phyloP scores from a whole-genome alignment of 2,113 vertebrate genomes.

The Apus apus region DNA sequence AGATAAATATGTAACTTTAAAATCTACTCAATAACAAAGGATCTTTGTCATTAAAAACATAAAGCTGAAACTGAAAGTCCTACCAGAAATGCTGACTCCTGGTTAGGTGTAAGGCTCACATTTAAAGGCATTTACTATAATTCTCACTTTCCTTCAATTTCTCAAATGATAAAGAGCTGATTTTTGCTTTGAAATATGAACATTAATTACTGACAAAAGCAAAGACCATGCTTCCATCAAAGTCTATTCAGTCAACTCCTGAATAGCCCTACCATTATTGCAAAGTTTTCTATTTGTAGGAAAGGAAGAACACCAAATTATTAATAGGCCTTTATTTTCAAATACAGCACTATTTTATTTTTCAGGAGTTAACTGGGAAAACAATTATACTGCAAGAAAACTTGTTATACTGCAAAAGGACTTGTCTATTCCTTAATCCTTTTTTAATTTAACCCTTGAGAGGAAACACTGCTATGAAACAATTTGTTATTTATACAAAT shows the following conservation, averaged over 20 bases:
- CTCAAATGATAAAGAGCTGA: not conserved
- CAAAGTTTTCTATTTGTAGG: not conserved
- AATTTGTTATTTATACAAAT: not conserved
- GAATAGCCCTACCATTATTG: not conserved
- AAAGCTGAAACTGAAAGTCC: not conserved
- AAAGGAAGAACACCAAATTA: not conserved
- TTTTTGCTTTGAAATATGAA: not conserved
- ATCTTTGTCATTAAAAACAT: not conserved
- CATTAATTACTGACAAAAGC: not conserved
- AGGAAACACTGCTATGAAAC: not conserved
- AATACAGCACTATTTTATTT: not conserved
- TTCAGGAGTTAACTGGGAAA: not conserved
- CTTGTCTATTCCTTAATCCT: fast-evolving
- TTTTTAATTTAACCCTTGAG: not conserved
- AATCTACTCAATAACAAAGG: not conserved
- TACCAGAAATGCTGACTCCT: not conserved
- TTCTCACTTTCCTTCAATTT: not conserved
- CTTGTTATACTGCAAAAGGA: too few species aligned
- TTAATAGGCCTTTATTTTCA: not conserved
- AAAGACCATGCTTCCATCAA: not conserved
- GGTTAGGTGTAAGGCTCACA: not conserved
- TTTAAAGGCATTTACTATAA: not conserved
- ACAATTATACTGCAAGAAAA: not conserved
- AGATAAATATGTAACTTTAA: not conserved
- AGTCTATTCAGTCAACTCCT: not conserved